A percentile compares a stretch with the other conserved stretches of the same genome.
Evolutionary conservation across 2,797 vertebrate genomes (phyloP).

Genomic region (Rousettus madagascariensis): DNA sequence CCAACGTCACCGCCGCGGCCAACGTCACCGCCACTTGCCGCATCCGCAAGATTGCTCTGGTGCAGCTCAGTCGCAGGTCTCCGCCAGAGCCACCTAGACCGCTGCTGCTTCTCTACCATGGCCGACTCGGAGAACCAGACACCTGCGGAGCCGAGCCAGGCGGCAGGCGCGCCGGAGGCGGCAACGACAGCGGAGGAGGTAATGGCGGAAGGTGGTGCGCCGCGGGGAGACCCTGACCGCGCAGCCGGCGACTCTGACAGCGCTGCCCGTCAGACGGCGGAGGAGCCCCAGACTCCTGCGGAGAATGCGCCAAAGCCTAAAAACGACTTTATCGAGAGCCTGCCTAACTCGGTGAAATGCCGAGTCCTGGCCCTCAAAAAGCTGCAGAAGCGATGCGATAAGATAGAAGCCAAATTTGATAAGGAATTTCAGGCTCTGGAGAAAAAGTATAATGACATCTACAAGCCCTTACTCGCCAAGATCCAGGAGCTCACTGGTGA

Average conservation of each 20-base stretch:
- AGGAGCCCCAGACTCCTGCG: constrained; percentile 36
- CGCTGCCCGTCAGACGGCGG: background rate
- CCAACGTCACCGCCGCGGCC: background rate
- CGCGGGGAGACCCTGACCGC: background rate
- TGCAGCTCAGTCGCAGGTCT: background rate
- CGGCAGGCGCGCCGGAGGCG: rapidly evolving
- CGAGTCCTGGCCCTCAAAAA: constrained; percentile 63
- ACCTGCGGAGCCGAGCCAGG: background rate
- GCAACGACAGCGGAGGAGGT: background rate
- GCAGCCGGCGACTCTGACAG: background rate
- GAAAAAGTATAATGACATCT: constrained; percentile 65
- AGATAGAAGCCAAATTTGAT: constrained; percentile 69
- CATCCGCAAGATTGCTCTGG: background rate
- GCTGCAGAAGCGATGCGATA: constrained; percentile 72
- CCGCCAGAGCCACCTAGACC: background rate
- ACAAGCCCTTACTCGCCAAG: constrained; percentile 67
- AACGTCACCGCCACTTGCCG: constrained; percentile 38
- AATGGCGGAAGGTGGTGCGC: background rate
- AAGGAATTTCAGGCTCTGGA: constrained; percentile 71
- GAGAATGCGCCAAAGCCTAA: constrained; percentile 21
- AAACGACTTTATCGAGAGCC: constrained; percentile 60
- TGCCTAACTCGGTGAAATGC: constrained; percentile 58
- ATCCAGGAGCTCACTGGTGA: constrained; percentile 68
- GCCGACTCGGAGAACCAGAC: constrained; percentile 56
- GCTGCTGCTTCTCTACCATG: background rate